Base-by-base conservation (phyloP, 1,140 invertebrate genomes). In the Tetranychus urticae region DNA sequence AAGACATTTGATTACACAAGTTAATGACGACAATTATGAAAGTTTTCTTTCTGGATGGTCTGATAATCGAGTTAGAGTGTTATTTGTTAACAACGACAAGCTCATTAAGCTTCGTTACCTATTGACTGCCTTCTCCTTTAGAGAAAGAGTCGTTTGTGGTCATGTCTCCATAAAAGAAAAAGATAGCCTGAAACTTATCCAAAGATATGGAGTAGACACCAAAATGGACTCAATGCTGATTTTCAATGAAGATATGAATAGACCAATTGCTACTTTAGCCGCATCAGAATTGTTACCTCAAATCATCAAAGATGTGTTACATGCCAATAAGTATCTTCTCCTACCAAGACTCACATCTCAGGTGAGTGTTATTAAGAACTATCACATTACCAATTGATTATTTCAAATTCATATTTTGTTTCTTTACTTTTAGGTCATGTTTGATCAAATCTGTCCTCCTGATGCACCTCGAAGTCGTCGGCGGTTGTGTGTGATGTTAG, bases 291-390 rank as follows among this genome's bases (percentile, higher is more conserved):
- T 92, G 68, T 84, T 86, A 12, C 82, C 81, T 36, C 79, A 84
- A 61, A 88, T 86, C 0, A 78, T 96, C 71, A 82, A 84, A 63
- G 85, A 93, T 72, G 79, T 94, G 42, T 83, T 96, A 56, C 80
- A 84, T 34, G 80, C 81, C 48, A 92, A 96, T 74, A 85, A 88
- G 71, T 90, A 86, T 72, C 76, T 96, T 37, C 78, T 83, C 8
- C 73, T 96, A 55, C 91, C 92, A 1, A 73, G 91, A 61, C 74
- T 97, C 0, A 92, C 89, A 1, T 93, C 88, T 37, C 90, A 94
- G 77, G 85, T 85, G 65, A 73, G 42, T 56, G 58, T 57, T 31
- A n/a, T 56, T 57, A 52, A 59, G 1, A 48, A n/a, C 14, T 31
- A 56, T 31, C 12, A 37, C 7, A n/a, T 36, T 14, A 46, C 13